Evolutionary conservation across 2,113 vertebrate species (phyloP), one percentile per base, ranked within the genome.

Genomic region (Microcebus griseorufus): DNA sequence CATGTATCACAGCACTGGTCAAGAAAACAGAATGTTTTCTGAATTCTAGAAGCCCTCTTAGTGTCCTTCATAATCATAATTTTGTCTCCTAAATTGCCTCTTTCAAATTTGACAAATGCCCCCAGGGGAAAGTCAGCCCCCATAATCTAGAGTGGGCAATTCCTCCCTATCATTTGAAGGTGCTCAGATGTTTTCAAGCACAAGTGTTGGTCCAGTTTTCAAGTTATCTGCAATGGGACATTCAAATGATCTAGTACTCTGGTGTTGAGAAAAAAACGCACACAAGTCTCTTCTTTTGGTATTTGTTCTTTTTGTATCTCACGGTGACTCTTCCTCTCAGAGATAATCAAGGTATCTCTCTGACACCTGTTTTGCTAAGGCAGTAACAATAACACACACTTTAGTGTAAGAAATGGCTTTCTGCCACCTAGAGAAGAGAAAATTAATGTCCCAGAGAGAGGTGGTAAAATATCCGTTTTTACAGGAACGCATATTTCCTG

Each of bases 401-500:
- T 88, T 64, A 82, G 53, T 90, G 22, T 89, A 34, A 39, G 58
- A 27, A 11, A 65, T 37, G 2, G 29, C 5, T 78, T 90, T 87
- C 27, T 58, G 16, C 93, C 84, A 78, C 75, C 32, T 87, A 45
- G 58, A 86, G 34, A 58, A 86, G 34, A 89, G 70, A 92, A 94
- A 78, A 89, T 69, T 64, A 55, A 86, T 72, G 20, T 93, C 51
- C 51, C 9, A 70, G 69, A 86, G 67, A 72, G 69, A 58, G 37
- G 34, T 80, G 72, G 48, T 69, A 32, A 72, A 92, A 5, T 94
- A 37, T 83, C 88, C 65, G 11, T 93, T 78, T 95, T 93, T 78
- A 90, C 20, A 91, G 25, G 29, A 92, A 95, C 25, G 76, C n/a
- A 7, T 82, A 64, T 88, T 83, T 97, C 39, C 32, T 93, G 51